phyloP scores from a whole-genome alignment of 2,797 vertebrate species.

The Leucoraja ocellata region DNA sequence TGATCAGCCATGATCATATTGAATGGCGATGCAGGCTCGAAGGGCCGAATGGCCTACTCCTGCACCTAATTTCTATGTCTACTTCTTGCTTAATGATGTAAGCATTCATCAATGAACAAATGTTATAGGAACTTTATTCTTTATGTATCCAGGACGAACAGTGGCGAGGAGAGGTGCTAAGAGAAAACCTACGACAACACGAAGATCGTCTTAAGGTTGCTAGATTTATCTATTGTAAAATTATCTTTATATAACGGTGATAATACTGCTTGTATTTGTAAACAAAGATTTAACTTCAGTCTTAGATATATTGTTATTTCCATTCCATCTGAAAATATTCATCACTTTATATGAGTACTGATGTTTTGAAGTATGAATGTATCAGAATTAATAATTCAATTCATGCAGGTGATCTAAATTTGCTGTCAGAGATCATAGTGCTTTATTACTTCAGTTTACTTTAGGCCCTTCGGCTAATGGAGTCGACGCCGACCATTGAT shows the following conservation, averaged over 20 bases:
- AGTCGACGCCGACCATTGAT: too few species aligned
- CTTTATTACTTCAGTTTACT: background rate
- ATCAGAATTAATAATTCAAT: background rate
- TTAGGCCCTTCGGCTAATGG: background rate
- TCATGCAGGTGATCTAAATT: background rate
- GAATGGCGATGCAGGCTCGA: too few species aligned
- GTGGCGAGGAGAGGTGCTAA: constrained; percentile 64
- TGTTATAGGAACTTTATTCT: background rate
- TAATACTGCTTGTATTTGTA: background rate
- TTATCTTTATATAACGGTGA: background rate
- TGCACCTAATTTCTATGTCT: too few species aligned
- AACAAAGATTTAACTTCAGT: background rate
- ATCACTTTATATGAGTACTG: background rate
- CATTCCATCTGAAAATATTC: constrained; percentile 16
- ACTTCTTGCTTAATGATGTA: too few species aligned
- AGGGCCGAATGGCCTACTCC: too few species aligned
- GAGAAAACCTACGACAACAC: constrained; percentile 63
- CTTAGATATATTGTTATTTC: background rate
- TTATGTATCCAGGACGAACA: constrained; percentile 64
- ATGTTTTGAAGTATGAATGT: background rate
- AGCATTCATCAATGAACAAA: too few species aligned
- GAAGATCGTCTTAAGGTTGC: constrained; percentile 73
- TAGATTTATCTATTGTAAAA: background rate
- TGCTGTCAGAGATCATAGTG: background rate
- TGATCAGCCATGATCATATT: too few species aligned